phyloP scores from a whole-genome alignment of 2,797 vertebrate species.

The Staurois parvus region DNA sequence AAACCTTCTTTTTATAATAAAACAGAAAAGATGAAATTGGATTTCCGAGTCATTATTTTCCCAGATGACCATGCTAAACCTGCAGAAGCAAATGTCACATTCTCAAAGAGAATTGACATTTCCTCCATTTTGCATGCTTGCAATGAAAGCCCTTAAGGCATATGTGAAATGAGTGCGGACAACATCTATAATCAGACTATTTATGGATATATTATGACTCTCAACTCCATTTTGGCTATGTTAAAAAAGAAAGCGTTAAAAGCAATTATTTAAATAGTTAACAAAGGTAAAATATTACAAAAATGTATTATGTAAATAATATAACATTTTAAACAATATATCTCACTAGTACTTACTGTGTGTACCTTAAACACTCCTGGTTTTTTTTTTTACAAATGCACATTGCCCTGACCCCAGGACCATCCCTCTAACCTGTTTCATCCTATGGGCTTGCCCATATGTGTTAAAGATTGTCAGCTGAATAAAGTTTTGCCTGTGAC shows the following conservation, averaged over 20 bases:
- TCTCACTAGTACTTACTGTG: too few relatives aligned
- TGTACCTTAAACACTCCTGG: too few relatives aligned
- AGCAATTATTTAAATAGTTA: background rate
- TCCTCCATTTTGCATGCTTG: conserved; percentile 54
- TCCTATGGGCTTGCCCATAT: too few relatives aligned
- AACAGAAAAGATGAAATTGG: conserved; percentile 56
- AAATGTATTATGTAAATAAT: too few relatives aligned
- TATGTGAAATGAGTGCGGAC: conserved; percentile 50
- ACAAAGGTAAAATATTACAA: too few relatives aligned
- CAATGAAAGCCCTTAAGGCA: conserved; percentile 51
- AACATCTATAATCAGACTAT: conserved; percentile 55
- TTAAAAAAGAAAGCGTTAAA: conserved; percentile 17
- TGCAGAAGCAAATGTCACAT: conserved; percentile 50
- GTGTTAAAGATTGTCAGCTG: too few relatives aligned
- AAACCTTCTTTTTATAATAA: conserved; percentile 54
- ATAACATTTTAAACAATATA: too few relatives aligned
- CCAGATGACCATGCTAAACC: conserved; percentile 48
- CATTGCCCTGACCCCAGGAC: too few relatives aligned
- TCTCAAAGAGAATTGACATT: conserved; percentile 59
- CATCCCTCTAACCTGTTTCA: too few relatives aligned
- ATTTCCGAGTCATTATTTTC: conserved; percentile 61
- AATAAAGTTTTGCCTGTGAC: too few relatives aligned
- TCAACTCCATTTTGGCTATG: background rate
- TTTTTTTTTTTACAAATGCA: too few relatives aligned
- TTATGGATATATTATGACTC: conserved; percentile 39